phyloP scores from a whole-genome alignment of 1,140 invertebrate genomes.

The Tetraneura akinire region DNA sequence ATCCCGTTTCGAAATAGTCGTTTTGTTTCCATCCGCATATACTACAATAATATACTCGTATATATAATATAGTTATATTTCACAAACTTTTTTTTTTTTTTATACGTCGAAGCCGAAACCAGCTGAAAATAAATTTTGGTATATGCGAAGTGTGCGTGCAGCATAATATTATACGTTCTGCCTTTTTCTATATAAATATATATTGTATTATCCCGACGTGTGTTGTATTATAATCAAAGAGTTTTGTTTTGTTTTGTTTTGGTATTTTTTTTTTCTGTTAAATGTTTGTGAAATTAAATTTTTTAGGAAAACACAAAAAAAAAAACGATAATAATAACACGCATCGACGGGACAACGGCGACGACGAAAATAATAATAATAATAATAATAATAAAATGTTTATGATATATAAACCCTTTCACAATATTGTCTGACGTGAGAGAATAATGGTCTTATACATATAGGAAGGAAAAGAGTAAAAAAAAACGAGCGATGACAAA shows the following conservation, averaged over 20 bases:
- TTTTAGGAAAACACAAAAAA: constrained; percentile 14
- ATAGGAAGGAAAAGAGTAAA: neutral
- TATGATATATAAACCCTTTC: constrained; percentile 8
- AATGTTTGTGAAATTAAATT: constrained; percentile 25
- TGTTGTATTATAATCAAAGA: neutral
- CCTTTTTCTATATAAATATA: too few relatives aligned
- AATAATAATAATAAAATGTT: constrained; percentile 5
- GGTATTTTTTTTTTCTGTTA: neutral
- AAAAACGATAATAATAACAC: too few relatives aligned
- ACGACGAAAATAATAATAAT: neutral
- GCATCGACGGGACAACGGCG: neutral
- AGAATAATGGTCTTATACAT: neutral
- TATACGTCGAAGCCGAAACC: neutral
- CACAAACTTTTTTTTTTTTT: too few relatives aligned
- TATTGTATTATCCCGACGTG: constrained; percentile 25
- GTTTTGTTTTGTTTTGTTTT: too few relatives aligned
- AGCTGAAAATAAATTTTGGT: neutral
- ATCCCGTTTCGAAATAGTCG: too few relatives aligned
- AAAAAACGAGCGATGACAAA: constrained; percentile 1
- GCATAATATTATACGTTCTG: too few relatives aligned
- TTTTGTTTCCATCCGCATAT: neutral
- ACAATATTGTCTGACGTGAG: constrained; percentile 17
- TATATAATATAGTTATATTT: too few relatives aligned
- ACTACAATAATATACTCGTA: neutral
- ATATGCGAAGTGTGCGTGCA: neutral